Percentiles rank a stretch among this genome's conserved stretches.
These are phyloP conservation scores for Pteropus rufus DNA, from an alignment of 2,797 vertebrate genomes.

Conservation along the genomic window DNA sequence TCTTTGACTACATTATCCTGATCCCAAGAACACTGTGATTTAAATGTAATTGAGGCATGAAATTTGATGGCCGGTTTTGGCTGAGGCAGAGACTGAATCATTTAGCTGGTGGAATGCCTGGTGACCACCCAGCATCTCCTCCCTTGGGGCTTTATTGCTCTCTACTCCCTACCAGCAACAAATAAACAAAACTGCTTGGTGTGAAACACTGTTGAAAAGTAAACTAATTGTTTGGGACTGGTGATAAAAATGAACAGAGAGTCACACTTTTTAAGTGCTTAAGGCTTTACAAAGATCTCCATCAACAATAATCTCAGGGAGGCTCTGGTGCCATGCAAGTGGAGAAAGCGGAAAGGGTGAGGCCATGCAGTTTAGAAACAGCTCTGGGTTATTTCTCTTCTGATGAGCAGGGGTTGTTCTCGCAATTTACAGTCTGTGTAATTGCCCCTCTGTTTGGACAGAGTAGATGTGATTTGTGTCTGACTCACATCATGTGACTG, in stretches of 20 bases:
- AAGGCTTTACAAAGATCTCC: not conserved
- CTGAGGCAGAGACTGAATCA: not conserved
- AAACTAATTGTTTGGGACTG: not conserved
- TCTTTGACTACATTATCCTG: slow-evolving; percentile 6
- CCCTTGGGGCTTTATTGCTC: not conserved
- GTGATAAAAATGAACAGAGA: slow-evolving; percentile 29
- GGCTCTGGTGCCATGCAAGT: not conserved
- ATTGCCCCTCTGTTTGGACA: not conserved
- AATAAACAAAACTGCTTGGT: not conserved
- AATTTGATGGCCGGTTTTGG: not conserved
- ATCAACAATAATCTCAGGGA: not conserved
- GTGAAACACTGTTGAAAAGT: slow-evolving; percentile 11
- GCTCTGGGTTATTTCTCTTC: not conserved
- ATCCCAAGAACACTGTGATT: not conserved
- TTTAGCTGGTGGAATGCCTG: not conserved
- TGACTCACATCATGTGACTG: not conserved
- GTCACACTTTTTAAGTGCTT: not conserved
- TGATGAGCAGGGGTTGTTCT: not conserved
- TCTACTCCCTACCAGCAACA: not conserved
- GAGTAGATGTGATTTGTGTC: not conserved
- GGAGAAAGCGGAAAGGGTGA: not conserved
- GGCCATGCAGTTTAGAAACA: not conserved
- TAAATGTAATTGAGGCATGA: slow-evolving; percentile 32
- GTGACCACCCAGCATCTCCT: not conserved
- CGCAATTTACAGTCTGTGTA: not conserved